Conservation (phyloP, 2,113 vertebrate genomes). For the Micronycteris hirsuta region DNA sequence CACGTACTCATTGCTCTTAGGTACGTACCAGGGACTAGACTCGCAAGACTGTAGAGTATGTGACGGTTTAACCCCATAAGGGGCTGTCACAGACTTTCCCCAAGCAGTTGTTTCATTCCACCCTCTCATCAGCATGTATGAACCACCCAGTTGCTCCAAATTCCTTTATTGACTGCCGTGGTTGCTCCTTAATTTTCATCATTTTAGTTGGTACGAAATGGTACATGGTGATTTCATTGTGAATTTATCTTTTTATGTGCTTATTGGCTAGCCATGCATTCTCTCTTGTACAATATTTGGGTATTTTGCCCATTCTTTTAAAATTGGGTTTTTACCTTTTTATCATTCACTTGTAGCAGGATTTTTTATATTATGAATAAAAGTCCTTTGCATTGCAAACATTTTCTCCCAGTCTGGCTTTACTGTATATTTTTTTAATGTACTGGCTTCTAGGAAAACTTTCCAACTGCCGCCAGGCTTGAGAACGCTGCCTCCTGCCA, state of each 20-base stretch:
- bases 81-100: background rate
- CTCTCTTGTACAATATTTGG: background rate
- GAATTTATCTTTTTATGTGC: background rate
- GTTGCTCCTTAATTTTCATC: background rate
- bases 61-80: background rate
- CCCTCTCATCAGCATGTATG: background rate
- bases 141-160: background rate
- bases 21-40: background rate
- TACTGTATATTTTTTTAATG: background rate
- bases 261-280: background rate
- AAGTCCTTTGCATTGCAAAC: background rate
- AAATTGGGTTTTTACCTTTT: background rate
- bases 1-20: background rate
- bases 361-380: background rate
- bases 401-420: background rate
- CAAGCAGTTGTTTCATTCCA: background rate
- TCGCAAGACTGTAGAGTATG: background rate
- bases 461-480: background rate
- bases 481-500: background rate
- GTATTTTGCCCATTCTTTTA: background rate
- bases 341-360: background rate
- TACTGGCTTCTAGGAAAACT: too few species aligned
- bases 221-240: background rate
- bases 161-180: background rate
- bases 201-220: background rate